Base-by-base conservation (phyloP, 2,797 vertebrate genomes). In the Pseudocheirus occidentalis region DNA sequence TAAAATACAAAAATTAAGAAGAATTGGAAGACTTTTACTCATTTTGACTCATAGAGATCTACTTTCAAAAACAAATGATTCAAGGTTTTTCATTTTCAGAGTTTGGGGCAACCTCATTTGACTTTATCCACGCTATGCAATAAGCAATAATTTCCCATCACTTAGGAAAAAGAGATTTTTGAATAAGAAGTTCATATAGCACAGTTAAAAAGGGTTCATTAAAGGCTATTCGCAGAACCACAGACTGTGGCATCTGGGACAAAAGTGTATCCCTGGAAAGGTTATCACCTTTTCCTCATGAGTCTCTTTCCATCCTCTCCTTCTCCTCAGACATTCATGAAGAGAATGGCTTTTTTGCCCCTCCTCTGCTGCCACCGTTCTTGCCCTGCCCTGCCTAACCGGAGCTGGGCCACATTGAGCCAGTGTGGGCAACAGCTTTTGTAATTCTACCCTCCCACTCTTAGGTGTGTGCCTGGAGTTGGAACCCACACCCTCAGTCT, bases 21-120 rank as follows among this genome's bases (percentile, higher is more conserved):
- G 66, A 87, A 87, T 50, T 87, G 89, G 73, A 18, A 57, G 96
- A 96, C 46, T 92, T 92, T 95, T 87, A 89, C 81, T 97, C 16
- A 10, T 93, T 97, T 98, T 96, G 94, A 96, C 94, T 95, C 93
- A 53, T 53, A 95, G 81, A 53, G 21, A 28, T 92, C 95, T 93
- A 91, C 92, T 96, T 97, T 96, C 95, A 95, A 93, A 95, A 90
- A 93, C 90, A 95, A 94, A 90, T 0, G 9, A 55, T 90, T 96
- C 91, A 57, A 58, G 40, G 40, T 95, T 93, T 94, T 92, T 92
- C 87, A 29, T 93, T 96, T 95, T 94, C 31, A 58, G 1, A 73
- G 97, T 89, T 90, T 92, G 62, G 28, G 92, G 56, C 18, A 90
- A 91, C 57, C 93, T 93, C 94, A 62, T 95, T 93, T 93, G 90